phyloP scores from a whole-genome alignment of 2,797 vertebrate genomes.

The Bucorvus abyssinicus region DNA sequence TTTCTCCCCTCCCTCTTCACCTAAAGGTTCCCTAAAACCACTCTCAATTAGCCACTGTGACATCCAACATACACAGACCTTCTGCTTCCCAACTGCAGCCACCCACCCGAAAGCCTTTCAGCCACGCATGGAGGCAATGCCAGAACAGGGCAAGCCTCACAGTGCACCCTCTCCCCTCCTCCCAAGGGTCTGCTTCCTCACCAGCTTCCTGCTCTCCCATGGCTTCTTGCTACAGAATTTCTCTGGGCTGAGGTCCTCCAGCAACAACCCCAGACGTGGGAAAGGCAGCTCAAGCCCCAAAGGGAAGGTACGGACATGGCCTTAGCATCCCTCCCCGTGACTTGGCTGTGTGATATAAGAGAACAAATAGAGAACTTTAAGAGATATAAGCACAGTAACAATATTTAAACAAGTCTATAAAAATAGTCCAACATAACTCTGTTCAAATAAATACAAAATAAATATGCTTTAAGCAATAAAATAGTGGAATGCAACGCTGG shows the following conservation, averaged over 20 bases:
- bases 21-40: not conserved
- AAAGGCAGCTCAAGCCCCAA: constrained; percentile 5
- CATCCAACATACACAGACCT: constrained; percentile 27
- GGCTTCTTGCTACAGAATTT: constrained; percentile 57
- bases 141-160: not conserved
- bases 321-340: not conserved
- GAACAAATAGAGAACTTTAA: constrained; percentile 66
- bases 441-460: constrained; percentile 87
- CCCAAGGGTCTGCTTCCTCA: not conserved
- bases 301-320: not conserved
- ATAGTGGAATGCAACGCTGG: constrained; percentile 78
- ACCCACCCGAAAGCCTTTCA: not conserved
- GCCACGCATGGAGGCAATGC: not conserved
- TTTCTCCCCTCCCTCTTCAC: constrained; percentile 15
- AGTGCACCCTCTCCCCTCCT: not conserved
- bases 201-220: constrained; percentile 1
- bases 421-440: constrained; percentile 80
- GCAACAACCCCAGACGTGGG: not conserved
- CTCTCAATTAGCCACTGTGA: not conserved
- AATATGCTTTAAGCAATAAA: constrained; percentile 80
- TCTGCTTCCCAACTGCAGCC: constrained; percentile 13
- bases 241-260: constrained; percentile 52
- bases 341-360: constrained; percentile 31
- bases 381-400: constrained; percentile 75
- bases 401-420: constrained; percentile 81